These are phyloP conservation scores for Macrosoma leucophasiata DNA, from an alignment of 2,888 invertebrate genomes.

Conservation along the genomic window DNA sequence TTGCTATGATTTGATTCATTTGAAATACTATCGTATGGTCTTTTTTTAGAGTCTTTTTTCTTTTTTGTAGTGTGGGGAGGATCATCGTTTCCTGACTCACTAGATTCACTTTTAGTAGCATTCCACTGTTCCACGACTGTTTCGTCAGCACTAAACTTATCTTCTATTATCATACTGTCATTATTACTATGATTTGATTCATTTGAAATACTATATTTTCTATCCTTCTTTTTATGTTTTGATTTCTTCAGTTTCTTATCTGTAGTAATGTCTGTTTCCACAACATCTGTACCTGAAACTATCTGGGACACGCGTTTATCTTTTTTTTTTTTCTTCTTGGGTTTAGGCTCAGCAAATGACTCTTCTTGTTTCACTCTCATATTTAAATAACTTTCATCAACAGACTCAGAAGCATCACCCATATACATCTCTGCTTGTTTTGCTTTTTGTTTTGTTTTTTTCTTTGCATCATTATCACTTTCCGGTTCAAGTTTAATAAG, in stretches of 20 bases:
- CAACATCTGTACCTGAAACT: too few species aligned
- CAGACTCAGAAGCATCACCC: conserved; percentile 19
- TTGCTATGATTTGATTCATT: background rate
- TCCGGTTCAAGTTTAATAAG: conserved; percentile 39
- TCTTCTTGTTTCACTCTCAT: conserved; percentile 7
- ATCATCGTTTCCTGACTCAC: background rate
- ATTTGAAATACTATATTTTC: conserved; percentile 3
- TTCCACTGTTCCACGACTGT: conserved; percentile 24
- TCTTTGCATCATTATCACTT: conserved; percentile 37
- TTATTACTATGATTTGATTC: background rate
- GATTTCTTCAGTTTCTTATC: background rate
- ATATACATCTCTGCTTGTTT: too few species aligned
- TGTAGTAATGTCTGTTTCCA: conserved; percentile 1
- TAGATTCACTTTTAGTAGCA: too few species aligned
- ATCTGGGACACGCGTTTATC: too few species aligned
- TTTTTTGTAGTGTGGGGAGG: conserved; percentile 6
- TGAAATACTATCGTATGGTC: too few species aligned
- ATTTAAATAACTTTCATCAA: conserved; percentile 12
- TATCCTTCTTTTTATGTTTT: background rate
- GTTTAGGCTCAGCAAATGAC: conserved; percentile 17
- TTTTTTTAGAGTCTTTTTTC: conserved; percentile 8
- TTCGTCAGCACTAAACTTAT: conserved; percentile 28
- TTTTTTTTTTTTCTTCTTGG: conserved; percentile 26
- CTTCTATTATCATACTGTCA: conserved; percentile 16
- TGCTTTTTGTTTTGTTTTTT: conserved; percentile 28